A percentile compares a stretch with the other conserved stretches of the same genome.
Evolutionary conservation across 2,888 invertebrate genomes (phyloP).

Genomic region (Ctena decussata): DNA sequence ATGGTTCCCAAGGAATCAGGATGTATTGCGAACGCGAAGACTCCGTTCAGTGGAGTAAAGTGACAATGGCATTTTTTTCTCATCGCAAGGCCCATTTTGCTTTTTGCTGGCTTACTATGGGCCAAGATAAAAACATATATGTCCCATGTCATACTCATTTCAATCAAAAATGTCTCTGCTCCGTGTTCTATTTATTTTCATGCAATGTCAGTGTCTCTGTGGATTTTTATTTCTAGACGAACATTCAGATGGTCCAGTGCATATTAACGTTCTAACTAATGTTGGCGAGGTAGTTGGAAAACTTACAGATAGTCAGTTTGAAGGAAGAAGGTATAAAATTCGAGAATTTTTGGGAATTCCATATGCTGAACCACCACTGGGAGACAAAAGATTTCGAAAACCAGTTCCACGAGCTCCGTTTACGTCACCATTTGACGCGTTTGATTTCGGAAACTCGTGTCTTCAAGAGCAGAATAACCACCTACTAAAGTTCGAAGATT

Average conservation of each 20-base stretch:
- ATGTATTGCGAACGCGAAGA: no score
- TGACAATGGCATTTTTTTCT: no score
- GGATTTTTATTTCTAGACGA: not conserved
- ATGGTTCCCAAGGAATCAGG: no score
- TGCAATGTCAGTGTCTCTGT: no score
- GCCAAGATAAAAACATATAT: no score
- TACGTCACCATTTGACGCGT: not conserved
- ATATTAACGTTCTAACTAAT: not conserved
- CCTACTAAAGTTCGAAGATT: not conserved
- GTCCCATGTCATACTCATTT: no score
- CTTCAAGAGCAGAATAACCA: not conserved
- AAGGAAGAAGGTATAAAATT: not conserved
- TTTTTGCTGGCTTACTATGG: no score
- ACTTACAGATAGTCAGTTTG: not conserved
- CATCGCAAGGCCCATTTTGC: no score
- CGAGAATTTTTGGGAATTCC: not conserved
- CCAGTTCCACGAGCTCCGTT: not conserved
- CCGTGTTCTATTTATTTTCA: no score
- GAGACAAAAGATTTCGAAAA: not conserved
- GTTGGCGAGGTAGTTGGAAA: not conserved
- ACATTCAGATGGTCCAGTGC: no score
- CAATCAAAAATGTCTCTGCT: no score
- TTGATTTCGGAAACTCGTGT: not conserved
- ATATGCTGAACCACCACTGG: not conserved
- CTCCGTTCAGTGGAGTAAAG: no score